A percentile compares a stretch with the other conserved stretches of the same genome.
Conservation (phyloP, 2,113 vertebrate species). For the Camelus dromedarius region DNA sequence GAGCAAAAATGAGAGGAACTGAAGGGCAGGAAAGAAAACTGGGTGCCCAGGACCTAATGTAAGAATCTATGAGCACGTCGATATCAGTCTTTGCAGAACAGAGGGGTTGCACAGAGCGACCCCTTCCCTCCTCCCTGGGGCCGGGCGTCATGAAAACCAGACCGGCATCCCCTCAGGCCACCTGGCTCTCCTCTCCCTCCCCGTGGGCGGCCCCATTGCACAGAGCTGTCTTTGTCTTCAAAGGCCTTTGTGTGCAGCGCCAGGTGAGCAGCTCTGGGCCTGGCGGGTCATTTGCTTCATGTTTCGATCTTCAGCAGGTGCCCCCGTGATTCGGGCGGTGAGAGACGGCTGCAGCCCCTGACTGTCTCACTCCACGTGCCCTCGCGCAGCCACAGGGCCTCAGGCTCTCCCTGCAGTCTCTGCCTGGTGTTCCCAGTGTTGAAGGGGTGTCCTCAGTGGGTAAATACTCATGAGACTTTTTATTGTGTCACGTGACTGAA, state of each 20-base stretch:
- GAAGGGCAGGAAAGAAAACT: neutral
- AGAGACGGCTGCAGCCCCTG: accelerated
- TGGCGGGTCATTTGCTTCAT: neutral
- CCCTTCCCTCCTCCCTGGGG: accelerated
- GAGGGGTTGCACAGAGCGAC: neutral
- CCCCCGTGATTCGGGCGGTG: too few relatives aligned
- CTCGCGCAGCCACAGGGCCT: neutral
- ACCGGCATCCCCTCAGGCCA: neutral
- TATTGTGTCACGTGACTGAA: neutral
- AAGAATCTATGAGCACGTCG: neutral
- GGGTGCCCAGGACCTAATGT: accelerated
- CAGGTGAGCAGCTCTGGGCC: neutral
- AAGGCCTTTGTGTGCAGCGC: neutral
- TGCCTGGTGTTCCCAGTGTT: accelerated
- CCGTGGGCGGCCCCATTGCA: neutral
- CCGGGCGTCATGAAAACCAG: neutral
- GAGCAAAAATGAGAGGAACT: neutral
- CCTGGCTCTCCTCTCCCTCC: neutral
- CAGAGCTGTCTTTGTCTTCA: conserved; percentile 58
- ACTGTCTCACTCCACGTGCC: neutral
- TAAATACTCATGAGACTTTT: neutral
- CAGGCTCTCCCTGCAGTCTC: neutral
- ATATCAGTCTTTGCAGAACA: neutral
- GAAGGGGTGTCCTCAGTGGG: neutral
- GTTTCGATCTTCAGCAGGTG: neutral